A percentile compares a stretch with the other conserved stretches of the same genome.
These are phyloP conservation scores for Parus major DNA, from an alignment of 2,113 vertebrate species.

Conservation along the genomic window DNA sequence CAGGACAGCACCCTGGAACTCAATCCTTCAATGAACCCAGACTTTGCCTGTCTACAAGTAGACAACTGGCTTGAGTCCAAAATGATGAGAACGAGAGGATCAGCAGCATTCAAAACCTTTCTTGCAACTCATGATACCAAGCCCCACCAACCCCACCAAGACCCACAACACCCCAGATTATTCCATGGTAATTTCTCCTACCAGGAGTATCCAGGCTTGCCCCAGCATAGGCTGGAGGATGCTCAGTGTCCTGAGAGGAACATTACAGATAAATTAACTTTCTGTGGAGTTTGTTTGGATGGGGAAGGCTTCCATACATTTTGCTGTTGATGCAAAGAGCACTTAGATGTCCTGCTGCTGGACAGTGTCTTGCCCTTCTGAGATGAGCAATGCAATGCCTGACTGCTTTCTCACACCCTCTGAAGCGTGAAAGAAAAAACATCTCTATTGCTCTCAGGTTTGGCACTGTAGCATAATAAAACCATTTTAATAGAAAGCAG, in stretches of 20 bases:
- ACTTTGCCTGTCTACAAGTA: not conserved
- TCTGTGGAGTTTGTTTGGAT: not conserved
- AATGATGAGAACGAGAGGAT: not conserved
- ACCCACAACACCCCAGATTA: not conserved
- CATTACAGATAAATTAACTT: not conserved
- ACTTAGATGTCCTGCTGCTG: not conserved
- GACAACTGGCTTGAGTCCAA: not conserved
- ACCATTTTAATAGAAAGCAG: not conserved
- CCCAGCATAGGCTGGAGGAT: not conserved
- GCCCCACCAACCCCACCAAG: not conserved
- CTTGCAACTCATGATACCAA: not conserved
- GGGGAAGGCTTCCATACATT: not conserved
- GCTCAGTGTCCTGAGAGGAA: not conserved
- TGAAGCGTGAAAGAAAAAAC: not conserved
- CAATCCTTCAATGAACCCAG: not conserved
- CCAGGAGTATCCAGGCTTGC: not conserved
- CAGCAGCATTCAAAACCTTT: not conserved
- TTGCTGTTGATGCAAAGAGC: not conserved
- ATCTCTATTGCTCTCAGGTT: not conserved
- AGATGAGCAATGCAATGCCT: not conserved
- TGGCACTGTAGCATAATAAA: not conserved
- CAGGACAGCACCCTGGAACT: not conserved
- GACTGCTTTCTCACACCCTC: not conserved
- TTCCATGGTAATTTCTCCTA: not conserved
- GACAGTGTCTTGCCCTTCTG: not conserved